These are phyloP conservation scores for Cephus rjabovi DNA, from an alignment of 2,888 invertebrate genomes.

Conservation along the genomic window DNA sequence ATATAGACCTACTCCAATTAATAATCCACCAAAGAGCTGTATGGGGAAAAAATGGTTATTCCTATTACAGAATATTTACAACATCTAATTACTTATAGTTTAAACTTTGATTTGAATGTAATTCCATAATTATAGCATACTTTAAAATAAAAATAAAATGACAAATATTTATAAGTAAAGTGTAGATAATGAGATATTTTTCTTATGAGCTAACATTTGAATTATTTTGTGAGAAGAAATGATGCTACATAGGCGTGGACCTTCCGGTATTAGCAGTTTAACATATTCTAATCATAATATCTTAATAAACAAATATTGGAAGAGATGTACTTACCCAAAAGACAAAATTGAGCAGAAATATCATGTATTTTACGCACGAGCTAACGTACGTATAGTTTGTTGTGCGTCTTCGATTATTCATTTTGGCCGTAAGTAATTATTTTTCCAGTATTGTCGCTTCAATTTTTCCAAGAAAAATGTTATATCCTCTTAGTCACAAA, in stretches of 20 bases:
- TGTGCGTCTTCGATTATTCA: slow-evolving; percentile 72
- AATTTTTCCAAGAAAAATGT: slow-evolving; percentile 15
- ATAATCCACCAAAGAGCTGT: slow-evolving; percentile 87
- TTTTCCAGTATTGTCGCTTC: slow-evolving; percentile 24
- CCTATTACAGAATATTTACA: background rate
- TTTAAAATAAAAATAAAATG: slow-evolving; percentile 7
- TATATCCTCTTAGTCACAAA: slow-evolving; percentile 12
- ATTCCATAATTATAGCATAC: slow-evolving; percentile 8
- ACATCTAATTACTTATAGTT: background rate
- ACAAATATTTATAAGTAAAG: background rate
- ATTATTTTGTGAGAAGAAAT: background rate
- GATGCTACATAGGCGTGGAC: background rate
- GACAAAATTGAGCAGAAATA: slow-evolving; percentile 88
- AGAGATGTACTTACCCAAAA: slow-evolving; percentile 81
- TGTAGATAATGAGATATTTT: slow-evolving; percentile 12
- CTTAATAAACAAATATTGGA: slow-evolving; percentile 9
- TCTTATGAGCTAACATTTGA: background rate
- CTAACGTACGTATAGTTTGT: slow-evolving; percentile 85
- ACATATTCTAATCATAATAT: slow-evolving; percentile 1
- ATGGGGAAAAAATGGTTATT: slow-evolving; percentile 57
- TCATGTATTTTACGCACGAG: slow-evolving; percentile 89
- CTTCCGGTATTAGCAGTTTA: background rate
- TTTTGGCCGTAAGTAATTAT: slow-evolving; percentile 8
- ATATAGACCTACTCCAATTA: slow-evolving; percentile 89
- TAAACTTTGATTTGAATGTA: background rate